These are phyloP conservation scores for Chaenodraco wilsoni DNA, from an alignment of 2,797 vertebrate genomes.

Conservation along the genomic window DNA sequence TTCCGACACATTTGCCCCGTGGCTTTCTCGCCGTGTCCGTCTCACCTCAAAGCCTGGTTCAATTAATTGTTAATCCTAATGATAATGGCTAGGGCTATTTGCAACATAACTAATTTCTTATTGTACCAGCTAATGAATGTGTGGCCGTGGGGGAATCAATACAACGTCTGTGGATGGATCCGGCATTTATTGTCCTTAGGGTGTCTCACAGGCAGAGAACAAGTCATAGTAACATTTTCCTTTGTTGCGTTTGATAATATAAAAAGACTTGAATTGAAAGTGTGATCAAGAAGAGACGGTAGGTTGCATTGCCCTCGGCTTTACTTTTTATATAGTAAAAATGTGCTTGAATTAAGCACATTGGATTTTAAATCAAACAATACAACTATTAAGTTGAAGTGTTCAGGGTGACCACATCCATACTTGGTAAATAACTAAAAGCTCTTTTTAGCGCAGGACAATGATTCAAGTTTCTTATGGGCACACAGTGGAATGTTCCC, in stretches of 20 bases:
- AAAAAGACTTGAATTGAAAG: slow-evolving; percentile 16
- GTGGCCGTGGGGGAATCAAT: slow-evolving; percentile 68
- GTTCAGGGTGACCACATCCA: background rate
- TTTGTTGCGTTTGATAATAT: slow-evolving; percentile 19
- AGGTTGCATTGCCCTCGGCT: background rate
- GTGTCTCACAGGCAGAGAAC: slow-evolving; percentile 25
- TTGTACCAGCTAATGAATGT: slow-evolving; percentile 73
- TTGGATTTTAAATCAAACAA: slow-evolving; percentile 7
- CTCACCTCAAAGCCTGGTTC: slow-evolving; percentile 61
- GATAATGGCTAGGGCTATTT: slow-evolving; percentile 67
- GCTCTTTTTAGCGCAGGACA: background rate
- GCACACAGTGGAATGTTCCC: background rate
- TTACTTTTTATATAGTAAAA: background rate
- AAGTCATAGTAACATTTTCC: slow-evolving; percentile 12
- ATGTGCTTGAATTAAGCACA: background rate
- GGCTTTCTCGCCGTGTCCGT: slow-evolving; percentile 35
- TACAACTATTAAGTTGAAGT: background rate
- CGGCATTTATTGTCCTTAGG: slow-evolving; percentile 62
- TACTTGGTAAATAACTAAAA: background rate
- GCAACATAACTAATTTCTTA: slow-evolving; percentile 70
- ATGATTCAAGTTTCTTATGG: background rate
- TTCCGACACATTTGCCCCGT: slow-evolving; percentile 23
- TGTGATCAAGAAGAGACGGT: background rate
- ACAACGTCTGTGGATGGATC: slow-evolving; percentile 49
- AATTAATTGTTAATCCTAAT: slow-evolving; percentile 70